These are phyloP conservation scores for Xyrichtys novacula DNA, from an alignment of 2,797 vertebrate species.

Conservation along the genomic window DNA sequence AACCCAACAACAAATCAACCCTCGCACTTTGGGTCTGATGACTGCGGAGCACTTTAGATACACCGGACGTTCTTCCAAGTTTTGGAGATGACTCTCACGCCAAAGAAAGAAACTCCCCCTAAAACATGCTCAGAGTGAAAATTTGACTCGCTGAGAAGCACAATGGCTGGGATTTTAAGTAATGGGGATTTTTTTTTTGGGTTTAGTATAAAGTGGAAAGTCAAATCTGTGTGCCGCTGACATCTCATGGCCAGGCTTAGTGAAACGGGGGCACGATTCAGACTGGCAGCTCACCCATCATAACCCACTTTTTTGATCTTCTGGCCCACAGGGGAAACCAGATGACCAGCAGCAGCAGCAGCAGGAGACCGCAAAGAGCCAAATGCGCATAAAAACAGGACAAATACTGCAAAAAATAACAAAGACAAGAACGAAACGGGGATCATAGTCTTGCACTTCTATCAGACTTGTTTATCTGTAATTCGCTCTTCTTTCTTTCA, in stretches of 20 bases:
- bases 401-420: background rate
- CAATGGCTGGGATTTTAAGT: slow-evolving; percentile 22
- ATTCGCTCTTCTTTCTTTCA: too few relatives aligned
- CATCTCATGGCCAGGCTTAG: slow-evolving; percentile 45
- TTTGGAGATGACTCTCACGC: slow-evolving; percentile 14
- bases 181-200: background rate
- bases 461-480: background rate
- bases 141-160: slow-evolving; percentile 4
- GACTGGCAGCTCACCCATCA: slow-evolving; percentile 46
- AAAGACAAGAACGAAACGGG: background rate
- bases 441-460: background rate
- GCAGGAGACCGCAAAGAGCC: slow-evolving; percentile 7
- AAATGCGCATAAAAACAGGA: background rate
- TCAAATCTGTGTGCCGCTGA: slow-evolving; percentile 37
- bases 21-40: background rate
- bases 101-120: background rate
- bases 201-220: slow-evolving; percentile 16
- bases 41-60: background rate
- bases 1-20: slow-evolving; percentile 13
- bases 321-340: slow-evolving; percentile 29
- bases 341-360: slow-evolving; percentile 22
- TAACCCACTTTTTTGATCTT: slow-evolving; percentile 62
- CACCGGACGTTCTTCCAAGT: background rate
- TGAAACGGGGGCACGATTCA: slow-evolving; percentile 53
- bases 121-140: background rate